A percentile compares a stretch with the other conserved stretches of the same genome.
phyloP scores from a whole-genome alignment of 2,113 vertebrate species.

The Synchiropus splendidus region DNA sequence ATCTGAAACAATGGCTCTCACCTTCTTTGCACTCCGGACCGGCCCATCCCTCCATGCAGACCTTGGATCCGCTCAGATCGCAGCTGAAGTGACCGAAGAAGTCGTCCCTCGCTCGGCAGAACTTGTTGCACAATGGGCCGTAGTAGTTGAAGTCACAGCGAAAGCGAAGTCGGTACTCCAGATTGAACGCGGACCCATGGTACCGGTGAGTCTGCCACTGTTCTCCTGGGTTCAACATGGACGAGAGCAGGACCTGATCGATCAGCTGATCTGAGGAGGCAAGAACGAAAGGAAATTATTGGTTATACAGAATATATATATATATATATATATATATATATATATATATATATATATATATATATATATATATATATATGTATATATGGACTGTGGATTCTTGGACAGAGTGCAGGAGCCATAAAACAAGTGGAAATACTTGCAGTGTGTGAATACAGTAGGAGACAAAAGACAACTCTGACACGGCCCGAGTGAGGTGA shows the following conservation, averaged over 20 bases:
- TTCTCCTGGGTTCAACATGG: slow-evolving; percentile 71
- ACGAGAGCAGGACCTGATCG: slow-evolving; percentile 67
- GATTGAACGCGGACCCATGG: slow-evolving; percentile 63
- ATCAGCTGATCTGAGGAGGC: slow-evolving; percentile 65
- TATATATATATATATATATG: too few relatives aligned
- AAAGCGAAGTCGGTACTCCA: slow-evolving; percentile 73
- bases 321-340: too few relatives aligned
- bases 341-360: too few relatives aligned
- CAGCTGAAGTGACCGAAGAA: slow-evolving; percentile 76
- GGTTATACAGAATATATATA: not conserved
- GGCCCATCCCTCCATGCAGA: slow-evolving; percentile 74
- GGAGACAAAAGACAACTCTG: not conserved
- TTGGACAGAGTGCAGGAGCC: too few relatives aligned
- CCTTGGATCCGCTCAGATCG: slow-evolving; percentile 69
- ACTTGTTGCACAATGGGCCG: slow-evolving; percentile 68
- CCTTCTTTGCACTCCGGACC: slow-evolving; percentile 56
- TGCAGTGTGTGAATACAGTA: too few relatives aligned
- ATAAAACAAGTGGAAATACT: slow-evolving; percentile 3
- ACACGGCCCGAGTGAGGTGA: slow-evolving; percentile 4
- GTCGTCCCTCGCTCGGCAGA: slow-evolving; percentile 63
- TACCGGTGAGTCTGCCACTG: slow-evolving; percentile 66
- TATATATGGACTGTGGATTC: too few relatives aligned
- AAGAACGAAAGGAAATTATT: not conserved
- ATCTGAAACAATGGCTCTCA: slow-evolving; percentile 20
- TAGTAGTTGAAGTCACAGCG: slow-evolving; percentile 70